Percentiles rank a stretch among this genome's conserved stretches.
Conservation (phyloP, 2,797 vertebrate species). For the Microcaecilia unicolor region DNA sequence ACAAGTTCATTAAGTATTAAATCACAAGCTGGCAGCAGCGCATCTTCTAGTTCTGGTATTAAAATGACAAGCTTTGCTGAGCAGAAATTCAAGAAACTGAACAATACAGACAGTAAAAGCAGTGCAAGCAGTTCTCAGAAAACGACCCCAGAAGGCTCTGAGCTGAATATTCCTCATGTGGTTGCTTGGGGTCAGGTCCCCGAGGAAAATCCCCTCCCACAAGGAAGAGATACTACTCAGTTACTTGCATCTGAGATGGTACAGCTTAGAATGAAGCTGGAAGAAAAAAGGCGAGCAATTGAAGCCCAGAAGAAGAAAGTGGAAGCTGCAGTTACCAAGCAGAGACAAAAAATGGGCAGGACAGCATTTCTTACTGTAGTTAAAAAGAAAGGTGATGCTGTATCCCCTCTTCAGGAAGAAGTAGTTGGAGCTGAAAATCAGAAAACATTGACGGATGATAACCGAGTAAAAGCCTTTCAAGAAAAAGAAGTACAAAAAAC, state of each 20-base stretch:
- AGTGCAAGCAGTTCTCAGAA: slow-evolving; percentile 84
- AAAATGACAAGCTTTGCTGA: slow-evolving; percentile 97
- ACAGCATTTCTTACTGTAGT: slow-evolving; percentile 91
- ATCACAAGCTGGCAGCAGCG: slow-evolving; percentile 75
- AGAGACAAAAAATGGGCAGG: slow-evolving; percentile 91
- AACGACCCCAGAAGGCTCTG: slow-evolving; percentile 87
- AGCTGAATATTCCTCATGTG: slow-evolving; percentile 77
- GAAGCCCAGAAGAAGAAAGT: slow-evolving; percentile 97
- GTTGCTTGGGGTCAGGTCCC: slow-evolving; percentile 85
- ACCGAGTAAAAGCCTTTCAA: slow-evolving; percentile 34
- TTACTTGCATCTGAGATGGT: slow-evolving; percentile 94
- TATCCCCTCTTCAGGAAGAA: slow-evolving; percentile 65
- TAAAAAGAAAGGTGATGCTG: slow-evolving; percentile 81
- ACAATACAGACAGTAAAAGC: slow-evolving; percentile 72
- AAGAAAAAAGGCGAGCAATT: slow-evolving; percentile 93
- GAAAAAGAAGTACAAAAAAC: slow-evolving; percentile 36
- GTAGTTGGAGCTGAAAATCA: slow-evolving; percentile 60
- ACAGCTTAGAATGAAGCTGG: slow-evolving; percentile 86
- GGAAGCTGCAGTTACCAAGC: slow-evolving; percentile 86
- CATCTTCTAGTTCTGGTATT: slow-evolving; percentile 67
- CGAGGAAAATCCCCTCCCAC: slow-evolving; percentile 67
- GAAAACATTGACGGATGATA: slow-evolving; percentile 49
- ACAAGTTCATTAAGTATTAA: slow-evolving; percentile 69
- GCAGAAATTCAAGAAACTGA: slow-evolving; percentile 83
- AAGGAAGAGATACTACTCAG: slow-evolving; percentile 78